Percentiles rank a stretch among this genome's conserved stretches.
These are phyloP conservation scores for Gibbula magus DNA, from an alignment of 2,888 invertebrate species.

Conservation along the genomic window DNA sequence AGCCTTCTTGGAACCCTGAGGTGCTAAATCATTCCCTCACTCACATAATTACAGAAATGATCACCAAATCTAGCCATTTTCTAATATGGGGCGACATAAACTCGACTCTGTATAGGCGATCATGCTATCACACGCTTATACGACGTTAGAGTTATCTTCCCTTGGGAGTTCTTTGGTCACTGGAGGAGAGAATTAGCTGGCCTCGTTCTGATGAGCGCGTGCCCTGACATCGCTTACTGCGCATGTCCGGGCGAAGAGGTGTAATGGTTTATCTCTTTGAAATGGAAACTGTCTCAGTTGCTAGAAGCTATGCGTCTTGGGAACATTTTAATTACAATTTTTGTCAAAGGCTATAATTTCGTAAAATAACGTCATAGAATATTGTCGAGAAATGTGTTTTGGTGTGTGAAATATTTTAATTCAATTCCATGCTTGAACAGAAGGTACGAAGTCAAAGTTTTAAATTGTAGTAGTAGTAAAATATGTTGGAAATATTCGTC, in stretches of 20 bases:
- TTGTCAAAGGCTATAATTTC: constrained; percentile 12
- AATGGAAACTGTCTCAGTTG: constrained; percentile 5
- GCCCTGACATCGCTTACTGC: constrained; percentile 1
- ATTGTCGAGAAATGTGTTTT: neutral
- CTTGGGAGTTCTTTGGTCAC: constrained; percentile 17
- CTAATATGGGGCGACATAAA: constrained; percentile 21
- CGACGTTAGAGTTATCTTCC: constrained; percentile 6
- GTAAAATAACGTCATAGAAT: constrained; percentile 12
- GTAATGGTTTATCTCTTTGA: neutral
- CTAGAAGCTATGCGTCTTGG: neutral
- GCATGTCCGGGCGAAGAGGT: constrained; percentile 7
- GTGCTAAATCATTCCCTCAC: neutral
- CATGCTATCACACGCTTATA: constrained; percentile 4
- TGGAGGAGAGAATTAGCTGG: constrained; percentile 22
- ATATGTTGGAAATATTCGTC: too few species aligned
- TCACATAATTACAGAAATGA: neutral
- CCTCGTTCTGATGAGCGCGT: constrained; percentile 23
- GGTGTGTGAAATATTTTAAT: neutral
- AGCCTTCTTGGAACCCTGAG: neutral
- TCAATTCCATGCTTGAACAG: neutral
- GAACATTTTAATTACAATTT: constrained; percentile 20
- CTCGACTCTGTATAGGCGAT: neutral
- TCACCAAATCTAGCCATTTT: constrained; percentile 20
- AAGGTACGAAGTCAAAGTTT: too few species aligned
- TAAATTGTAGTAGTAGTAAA: too few species aligned